Base-by-base conservation (phyloP, 2,888 invertebrate species). In the Nymphalis polychloros region DNA sequence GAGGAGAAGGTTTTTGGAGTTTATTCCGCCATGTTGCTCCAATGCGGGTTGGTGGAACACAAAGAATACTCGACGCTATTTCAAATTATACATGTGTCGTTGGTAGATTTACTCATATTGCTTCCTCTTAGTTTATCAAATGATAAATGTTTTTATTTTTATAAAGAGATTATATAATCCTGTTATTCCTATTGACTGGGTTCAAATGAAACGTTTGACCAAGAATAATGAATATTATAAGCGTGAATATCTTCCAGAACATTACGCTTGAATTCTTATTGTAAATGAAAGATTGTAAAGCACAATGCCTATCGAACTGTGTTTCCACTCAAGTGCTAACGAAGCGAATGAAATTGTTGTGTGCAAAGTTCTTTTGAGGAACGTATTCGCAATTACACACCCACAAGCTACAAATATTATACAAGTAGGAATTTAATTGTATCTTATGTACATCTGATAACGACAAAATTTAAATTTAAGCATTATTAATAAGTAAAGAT, bases 251-350 rank as follows among this genome's bases (percentile, higher is more conserved):
- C 17, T 53, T 53, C 23, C 23, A 23, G 20, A 53, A 6, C 27
- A 7, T 53, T 53, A 27, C 53, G 7, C 16, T 53, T 27, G 23
- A 53, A 23, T 53, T 53, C 27, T 27, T 4, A 53, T 23, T 53
- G 53, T 50, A 53, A 53, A 23, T 53, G 13, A 27, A 19, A 46
- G 16, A 31, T 19, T 8, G 20, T 41, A 41, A 41, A 41, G 17
- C 20, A 35, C 35, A 35, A n/a, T 49, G 16, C 13, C 27, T 19
- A 46, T 31, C 20, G 52, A 47, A 52, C 17, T 59, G 41, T 59
- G 20, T 59, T 63, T 59, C 59, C 57, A 31, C 57, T 16, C 46
- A 63, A 63, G 49, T 47, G 8, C 63, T 49, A 63, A 68, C 52
- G 52, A 60, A 41, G 31, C 52, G 31, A 47, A 52, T 27, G 19